Evolutionary conservation across 2,113 vertebrate genomes (phyloP).

Genomic region (Verasper variegatus): DNA sequence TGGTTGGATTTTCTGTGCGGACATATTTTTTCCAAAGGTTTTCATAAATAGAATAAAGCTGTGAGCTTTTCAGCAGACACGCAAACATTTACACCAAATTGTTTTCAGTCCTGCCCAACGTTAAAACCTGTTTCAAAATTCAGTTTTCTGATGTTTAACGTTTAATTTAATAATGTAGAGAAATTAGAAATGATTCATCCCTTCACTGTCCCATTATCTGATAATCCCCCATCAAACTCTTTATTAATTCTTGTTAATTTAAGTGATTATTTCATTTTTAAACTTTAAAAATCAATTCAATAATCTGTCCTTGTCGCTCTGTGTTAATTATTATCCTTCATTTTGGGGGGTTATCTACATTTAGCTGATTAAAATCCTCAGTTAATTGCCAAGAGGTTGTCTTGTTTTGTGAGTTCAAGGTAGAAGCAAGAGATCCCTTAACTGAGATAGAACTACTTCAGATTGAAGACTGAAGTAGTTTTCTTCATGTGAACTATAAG

Average conservation of each 20-base stretch:
- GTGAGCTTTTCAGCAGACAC: slow-evolving; percentile 1
- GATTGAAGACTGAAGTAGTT: background rate
- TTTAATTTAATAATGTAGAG: no score
- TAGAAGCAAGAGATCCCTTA: background rate
- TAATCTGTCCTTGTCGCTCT: background rate
- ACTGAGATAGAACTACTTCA: background rate
- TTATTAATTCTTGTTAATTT: background rate
- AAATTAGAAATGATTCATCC: background rate
- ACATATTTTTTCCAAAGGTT: slow-evolving; percentile 13
- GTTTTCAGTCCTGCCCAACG: no score
- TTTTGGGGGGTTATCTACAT: background rate
- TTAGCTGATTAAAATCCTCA: no score
- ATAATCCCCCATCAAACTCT: background rate
- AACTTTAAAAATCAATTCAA: background rate
- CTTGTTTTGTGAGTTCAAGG: background rate
- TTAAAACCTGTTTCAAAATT: no score
- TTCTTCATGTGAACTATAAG: background rate
- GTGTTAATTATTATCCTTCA: background rate
- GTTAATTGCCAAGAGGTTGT: background rate
- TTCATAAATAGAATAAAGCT: slow-evolving; percentile 2
- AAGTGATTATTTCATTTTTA: background rate
- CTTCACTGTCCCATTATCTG: background rate
- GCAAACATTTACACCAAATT: background rate
- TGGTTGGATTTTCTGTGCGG: background rate
- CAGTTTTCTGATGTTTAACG: no score